These are phyloP conservation scores for Leucosticte australis DNA, from an alignment of 2,113 vertebrate genomes.

Conservation along the genomic window DNA sequence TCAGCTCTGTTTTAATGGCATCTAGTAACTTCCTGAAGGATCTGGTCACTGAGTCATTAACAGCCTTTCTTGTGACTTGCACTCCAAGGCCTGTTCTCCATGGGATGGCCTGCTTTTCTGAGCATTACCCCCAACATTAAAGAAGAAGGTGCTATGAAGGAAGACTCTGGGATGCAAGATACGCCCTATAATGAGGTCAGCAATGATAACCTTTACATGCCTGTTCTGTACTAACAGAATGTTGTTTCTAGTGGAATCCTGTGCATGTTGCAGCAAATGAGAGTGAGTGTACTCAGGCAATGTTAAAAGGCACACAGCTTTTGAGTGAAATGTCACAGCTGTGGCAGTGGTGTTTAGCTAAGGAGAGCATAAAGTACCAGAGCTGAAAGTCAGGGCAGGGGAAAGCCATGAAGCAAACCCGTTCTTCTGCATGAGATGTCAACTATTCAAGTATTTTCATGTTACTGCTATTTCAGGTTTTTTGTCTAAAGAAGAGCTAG, in stretches of 20 bases:
- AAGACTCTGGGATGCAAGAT: slow-evolving; percentile 95
- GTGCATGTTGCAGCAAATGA: neutral
- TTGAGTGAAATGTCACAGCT: neutral
- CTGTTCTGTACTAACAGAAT: neutral
- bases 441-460: neutral
- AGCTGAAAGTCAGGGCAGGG: neutral
- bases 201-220: neutral
- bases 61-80: neutral
- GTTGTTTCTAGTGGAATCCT: neutral
- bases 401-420: neutral
- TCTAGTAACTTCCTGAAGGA: neutral
- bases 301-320: neutral
- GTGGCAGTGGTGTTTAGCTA: neutral
- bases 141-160: slow-evolving; percentile 98
- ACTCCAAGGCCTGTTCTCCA: slow-evolving; percentile 88
- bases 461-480: neutral
- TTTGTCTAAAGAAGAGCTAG: neutral
- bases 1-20: neutral
- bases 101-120: slow-evolving; percentile 98
- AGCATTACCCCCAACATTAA: slow-evolving; percentile 96
- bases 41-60: neutral
- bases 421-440: neutral
- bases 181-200: slow-evolving; percentile 96
- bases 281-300: fast-evolving
- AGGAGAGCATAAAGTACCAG: neutral